Evolutionary conservation across 2,888 invertebrate genomes (phyloP), one percentile per base, ranked within the genome.

Genomic region (Scotopteryx bipunctaria): DNA sequence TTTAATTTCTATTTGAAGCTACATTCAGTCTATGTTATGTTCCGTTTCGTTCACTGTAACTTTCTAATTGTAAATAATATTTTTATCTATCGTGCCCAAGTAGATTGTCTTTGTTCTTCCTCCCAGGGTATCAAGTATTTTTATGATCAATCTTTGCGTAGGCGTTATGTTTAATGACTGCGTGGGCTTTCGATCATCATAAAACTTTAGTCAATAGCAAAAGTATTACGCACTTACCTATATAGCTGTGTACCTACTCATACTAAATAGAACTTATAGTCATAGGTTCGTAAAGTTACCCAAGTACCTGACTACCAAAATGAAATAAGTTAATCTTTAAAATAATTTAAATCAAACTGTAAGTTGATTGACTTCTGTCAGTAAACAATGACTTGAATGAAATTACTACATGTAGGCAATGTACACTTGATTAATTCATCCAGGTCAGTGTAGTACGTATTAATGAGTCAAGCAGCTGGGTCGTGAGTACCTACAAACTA

Each of bases 321-420:
- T n/a, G n/a, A n/a, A n/a, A n/a, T n/a, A n/a, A n/a, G n/a, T n/a
- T n/a, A n/a, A n/a, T n/a, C n/a, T 5, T 19, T 5, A 19, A 19
- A 5, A 1, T 5, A 19, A 19, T 2, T 36, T 11, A 9, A 9
- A 19, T 19, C 11, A 5, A 2, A 9, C 11, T 19, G 19, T 5
- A 1, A 29, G 17, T 40, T 29, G 9, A 17, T 17, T 40, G 40
- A 29, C 29, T 40, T 40, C 11, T 29, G 9, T 31, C 14, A 9
- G 13, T 31, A 42, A 43, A 33, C 33, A 43, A 43, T 44, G 36
- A 43, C 21, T 32, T 57, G 45, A 50, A 57, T 57, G 29, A 41
- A 40, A 31, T 25, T 44, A 43, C 5, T 16, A 11, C 27, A 29
- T 6, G 6, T 15, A 4, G 15, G 15, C 25, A 16, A 15, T 16